Base-by-base conservation (phyloP, 2,797 vertebrate species). In the Pseudomugil tenellus region DNA sequence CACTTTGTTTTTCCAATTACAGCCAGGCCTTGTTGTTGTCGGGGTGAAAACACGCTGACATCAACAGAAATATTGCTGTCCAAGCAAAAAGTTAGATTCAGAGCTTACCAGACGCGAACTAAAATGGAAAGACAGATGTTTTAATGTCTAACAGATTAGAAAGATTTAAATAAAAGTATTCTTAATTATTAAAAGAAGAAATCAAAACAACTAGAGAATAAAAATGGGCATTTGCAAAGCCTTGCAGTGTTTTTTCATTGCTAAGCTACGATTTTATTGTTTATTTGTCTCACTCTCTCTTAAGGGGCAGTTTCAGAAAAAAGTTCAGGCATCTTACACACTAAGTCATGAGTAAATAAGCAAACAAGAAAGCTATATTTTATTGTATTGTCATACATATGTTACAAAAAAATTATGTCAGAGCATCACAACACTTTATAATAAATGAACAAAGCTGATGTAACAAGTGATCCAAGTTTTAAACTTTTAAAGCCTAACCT, bases 1-100 rank as follows among this genome's bases (percentile, higher is more conserved):
- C 76, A 76, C 80, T 85, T 88, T 88, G 85, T 89, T 90, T 88
- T 86, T 49, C 67, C 76, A 83, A 67, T 87, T 85, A 75, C 77
- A 61, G n/a, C 19, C 3, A 0, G 17, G 57, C 39, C 72, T 66
- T 85, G 80, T 86, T 85, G 41, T 79, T 62, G 63, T 37, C 58
- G 19, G 48, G 29, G 49, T 59, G 49, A 26, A 29, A 84, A 82
- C 52, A 71, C 3, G 74, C 84, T 87, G 87, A 87, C 72, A 23
- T 73, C 52, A 1, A 70, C 73, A 6, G 64, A 67, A 28, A 84
- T 78, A 74, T 76, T 75, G 63, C 67, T 65, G 61, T 1, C 6
- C 2, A 51, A 58, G 80, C 72, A 63, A 64, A 67, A 80, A 19
- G 76, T 70, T 58, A 54, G 63, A 2, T 72, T 80, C 61, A 29